Percentiles rank a stretch among this genome's conserved stretches.
phyloP scores from a whole-genome alignment of 1,140 invertebrate genomes.

The Drosophila malerkotliana region DNA sequence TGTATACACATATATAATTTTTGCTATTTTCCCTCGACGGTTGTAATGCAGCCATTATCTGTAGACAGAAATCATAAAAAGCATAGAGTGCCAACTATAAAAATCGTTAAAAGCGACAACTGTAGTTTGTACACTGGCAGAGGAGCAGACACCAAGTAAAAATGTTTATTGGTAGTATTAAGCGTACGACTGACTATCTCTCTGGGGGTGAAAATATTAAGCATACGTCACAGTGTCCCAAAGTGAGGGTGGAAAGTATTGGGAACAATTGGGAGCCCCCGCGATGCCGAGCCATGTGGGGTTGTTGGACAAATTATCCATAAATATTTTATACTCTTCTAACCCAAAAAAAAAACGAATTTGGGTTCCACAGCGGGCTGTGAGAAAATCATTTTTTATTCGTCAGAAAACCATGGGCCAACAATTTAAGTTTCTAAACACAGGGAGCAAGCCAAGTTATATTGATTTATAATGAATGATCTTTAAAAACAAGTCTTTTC shows the following conservation, averaged over 20 bases:
- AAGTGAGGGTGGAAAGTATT: slow-evolving; percentile 18
- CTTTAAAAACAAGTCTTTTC: background rate
- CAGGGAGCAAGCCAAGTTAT: background rate
- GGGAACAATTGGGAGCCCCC: background rate
- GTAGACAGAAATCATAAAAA: slow-evolving; percentile 31
- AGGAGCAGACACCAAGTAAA: background rate
- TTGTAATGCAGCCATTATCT: slow-evolving; percentile 48
- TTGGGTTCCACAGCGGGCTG: background rate
- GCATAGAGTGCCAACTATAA: slow-evolving; percentile 16
- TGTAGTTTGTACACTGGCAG: slow-evolving; percentile 5
- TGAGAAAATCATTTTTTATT: background rate
- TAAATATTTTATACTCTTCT: slow-evolving; percentile 32
- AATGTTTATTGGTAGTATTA: slow-evolving; percentile 40
- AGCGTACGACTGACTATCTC: slow-evolving; percentile 11
- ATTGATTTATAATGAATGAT: no score
- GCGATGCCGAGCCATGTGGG: slow-evolving; percentile 4
- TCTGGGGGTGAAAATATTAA: slow-evolving; percentile 25
- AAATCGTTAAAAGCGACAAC: slow-evolving; percentile 43
- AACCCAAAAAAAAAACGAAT: slow-evolving; percentile 3
- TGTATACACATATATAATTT: background rate
- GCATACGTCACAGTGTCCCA: slow-evolving; percentile 12
- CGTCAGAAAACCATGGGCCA: background rate
- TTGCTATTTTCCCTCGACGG: background rate
- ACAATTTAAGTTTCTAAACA: background rate
- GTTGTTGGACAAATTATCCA: slow-evolving; percentile 18